Base-by-base conservation (phyloP, 1,140 invertebrate genomes). In the Latrodectus geometricus region DNA sequence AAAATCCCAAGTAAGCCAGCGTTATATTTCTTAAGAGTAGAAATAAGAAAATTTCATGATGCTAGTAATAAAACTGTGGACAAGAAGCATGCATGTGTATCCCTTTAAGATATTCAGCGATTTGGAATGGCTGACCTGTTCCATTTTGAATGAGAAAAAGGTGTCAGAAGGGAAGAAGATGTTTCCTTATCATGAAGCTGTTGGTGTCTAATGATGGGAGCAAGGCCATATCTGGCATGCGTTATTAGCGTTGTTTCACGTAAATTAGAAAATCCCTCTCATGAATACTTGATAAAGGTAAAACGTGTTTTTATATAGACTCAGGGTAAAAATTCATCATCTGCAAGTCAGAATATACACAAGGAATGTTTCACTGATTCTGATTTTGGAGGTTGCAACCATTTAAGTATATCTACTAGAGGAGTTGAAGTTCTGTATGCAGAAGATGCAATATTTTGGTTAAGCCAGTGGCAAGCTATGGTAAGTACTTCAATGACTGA, bases 251-350 rank as follows among this genome's bases (percentile, higher is more conserved):
- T 80, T 70, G 8, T 87, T 11, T 80, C 68, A 23, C 8, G 48
- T 11, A 17, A 17, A 8, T 35, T 80, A 9, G 77, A 80, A 74
- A 77, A 73, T 65, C 76, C 76, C 35, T 56, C 75, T 72, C 12
- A 11, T 65, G 75, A 86, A 14, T 50, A 93, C 89, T 92, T 91
- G 90, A 86, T 86, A 8, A 89, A 90, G 86, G 90, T 89, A 0
- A 92, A 92, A 92, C 49, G 88, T 89, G 50, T 92, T 92, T 85
- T 74, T 93, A n/a, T 91, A 61, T 92, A 93, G 86, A 73, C 93
- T 14, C 91, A 91, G 82, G 90, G 90, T 61, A 92, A 91, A 52
- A 88, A 78, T 56, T 0, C 48, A 20, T 78, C 12, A 61, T 91
- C 80, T 90, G 90, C 73, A 92, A 91, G 54, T 8, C 2, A 35